These are phyloP conservation scores for Ataeniobius toweri DNA, from an alignment of 2,797 vertebrate genomes.

Conservation along the genomic window DNA sequence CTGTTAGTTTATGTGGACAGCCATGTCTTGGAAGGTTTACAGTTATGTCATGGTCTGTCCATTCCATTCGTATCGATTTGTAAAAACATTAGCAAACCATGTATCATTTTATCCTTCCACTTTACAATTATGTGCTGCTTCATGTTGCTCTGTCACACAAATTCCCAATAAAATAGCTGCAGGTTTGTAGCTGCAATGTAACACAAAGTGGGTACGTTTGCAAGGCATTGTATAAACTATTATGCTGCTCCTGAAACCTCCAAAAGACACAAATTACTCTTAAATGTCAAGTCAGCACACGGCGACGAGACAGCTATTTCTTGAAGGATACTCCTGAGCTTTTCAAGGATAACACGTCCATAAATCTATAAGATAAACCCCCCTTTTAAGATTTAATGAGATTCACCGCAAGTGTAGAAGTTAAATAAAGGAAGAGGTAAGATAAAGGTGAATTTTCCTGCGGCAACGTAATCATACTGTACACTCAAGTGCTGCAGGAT, in stretches of 20 bases:
- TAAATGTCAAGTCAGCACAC: conserved; percentile 17
- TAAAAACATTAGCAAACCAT: too few species aligned
- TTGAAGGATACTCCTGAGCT: conserved; percentile 38
- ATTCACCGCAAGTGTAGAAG: conserved; percentile 39
- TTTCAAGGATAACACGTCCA: conserved; percentile 46
- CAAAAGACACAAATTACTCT: conserved; percentile 21
- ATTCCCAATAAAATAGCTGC: background rate
- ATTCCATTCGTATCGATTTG: too few species aligned
- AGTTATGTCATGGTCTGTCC: too few species aligned
- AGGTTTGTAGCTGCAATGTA: background rate
- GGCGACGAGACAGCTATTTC: conserved; percentile 14
- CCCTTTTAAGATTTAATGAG: conserved; percentile 58
- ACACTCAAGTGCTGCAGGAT: conserved; percentile 52
- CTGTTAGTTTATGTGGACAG: too few species aligned
- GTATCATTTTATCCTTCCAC: too few species aligned
- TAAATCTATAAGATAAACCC: conserved; percentile 54
- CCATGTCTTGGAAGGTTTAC: too few species aligned
- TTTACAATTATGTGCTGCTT: too few species aligned
- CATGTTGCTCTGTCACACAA: background rate
- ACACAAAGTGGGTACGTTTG: background rate
- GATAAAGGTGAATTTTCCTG: conserved; percentile 42
- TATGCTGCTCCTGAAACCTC: background rate
- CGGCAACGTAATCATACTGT: conserved; percentile 42
- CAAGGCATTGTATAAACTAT: background rate
- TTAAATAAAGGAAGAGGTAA: conserved; percentile 18